phyloP scores from a whole-genome alignment of 1,140 invertebrate genomes.

The Archivesica marissinica region DNA sequence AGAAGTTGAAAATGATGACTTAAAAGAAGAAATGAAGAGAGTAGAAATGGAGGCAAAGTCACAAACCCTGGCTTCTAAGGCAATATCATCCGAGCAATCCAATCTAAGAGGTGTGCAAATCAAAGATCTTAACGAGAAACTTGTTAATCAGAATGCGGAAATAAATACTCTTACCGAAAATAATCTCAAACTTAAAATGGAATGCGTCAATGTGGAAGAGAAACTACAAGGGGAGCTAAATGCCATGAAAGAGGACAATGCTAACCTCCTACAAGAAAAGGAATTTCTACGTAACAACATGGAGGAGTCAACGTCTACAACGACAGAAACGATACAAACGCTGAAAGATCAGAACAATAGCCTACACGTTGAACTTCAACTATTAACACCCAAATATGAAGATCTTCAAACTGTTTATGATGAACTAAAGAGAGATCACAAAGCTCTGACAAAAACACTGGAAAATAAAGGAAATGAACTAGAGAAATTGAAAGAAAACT shows the following conservation, averaged over 20 bases:
- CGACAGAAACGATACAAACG: conserved; percentile 31
- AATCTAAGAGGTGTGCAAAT: conserved; percentile 21
- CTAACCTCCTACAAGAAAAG: conserved; percentile 40
- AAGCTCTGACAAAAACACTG: not conserved
- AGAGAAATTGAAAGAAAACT: conserved; percentile 39
- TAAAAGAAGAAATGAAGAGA: conserved; percentile 49
- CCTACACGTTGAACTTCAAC: conserved; percentile 51
- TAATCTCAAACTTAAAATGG: conserved; percentile 51
- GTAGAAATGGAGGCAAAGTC: conserved; percentile 51
- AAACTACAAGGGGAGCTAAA: conserved; percentile 39
- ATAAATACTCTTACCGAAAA: conserved; percentile 48
- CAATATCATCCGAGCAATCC: conserved; percentile 30
- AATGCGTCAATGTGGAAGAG: conserved; percentile 30
- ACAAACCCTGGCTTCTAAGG: conserved; percentile 35
- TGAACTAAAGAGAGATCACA: conserved; percentile 31
- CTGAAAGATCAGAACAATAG: conserved; percentile 36
- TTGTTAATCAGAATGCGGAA: conserved; percentile 42
- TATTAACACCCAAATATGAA: conserved; percentile 55
- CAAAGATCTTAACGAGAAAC: conserved; percentile 45
- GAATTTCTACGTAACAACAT: conserved; percentile 31
- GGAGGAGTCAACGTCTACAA: conserved; percentile 2
- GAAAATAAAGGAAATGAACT: conserved; percentile 46
- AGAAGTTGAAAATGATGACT: conserved; percentile 50
- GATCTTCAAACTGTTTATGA: conserved; percentile 32
- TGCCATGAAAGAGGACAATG: conserved; percentile 33